Evolutionary conservation across 2,113 vertebrate genomes (phyloP).

Genomic region (Grus americana): DNA sequence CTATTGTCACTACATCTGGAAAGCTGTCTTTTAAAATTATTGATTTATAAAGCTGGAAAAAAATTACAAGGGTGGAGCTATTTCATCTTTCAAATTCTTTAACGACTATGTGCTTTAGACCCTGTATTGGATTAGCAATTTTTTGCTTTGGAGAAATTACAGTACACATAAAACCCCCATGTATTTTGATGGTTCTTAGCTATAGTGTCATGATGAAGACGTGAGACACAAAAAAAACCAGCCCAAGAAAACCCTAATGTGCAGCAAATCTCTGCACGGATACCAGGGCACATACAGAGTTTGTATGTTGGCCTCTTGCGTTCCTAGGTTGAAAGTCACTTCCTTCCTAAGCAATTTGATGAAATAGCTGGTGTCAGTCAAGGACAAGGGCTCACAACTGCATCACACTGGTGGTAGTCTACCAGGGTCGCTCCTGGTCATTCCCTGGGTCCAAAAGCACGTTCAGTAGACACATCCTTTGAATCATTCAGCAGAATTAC

Average conservation of each 20-base stretch:
- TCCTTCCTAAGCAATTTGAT: not conserved
- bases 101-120: not conserved
- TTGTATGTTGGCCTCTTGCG: not conserved
- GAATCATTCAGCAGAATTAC: not conserved
- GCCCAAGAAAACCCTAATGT: accelerated
- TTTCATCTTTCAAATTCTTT: not conserved
- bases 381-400: not conserved
- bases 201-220: not conserved
- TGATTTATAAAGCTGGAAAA: not conserved
- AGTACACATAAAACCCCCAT: not conserved
- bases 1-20: not conserved
- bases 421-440: not conserved
- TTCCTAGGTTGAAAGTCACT: not conserved
- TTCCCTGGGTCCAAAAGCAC: not conserved
- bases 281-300: not conserved
- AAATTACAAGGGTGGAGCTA: not conserved
- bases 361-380: not conserved
- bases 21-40: not conserved
- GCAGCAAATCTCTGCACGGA: not conserved
- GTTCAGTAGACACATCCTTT: accelerated
- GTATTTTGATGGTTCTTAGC: not conserved
- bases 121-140: no score
- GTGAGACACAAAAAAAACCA: not conserved
- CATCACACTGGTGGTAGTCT: accelerated
- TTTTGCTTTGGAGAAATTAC: not conserved